Percentiles rank a stretch among this genome's conserved stretches.
Conservation (phyloP, 2,888 invertebrate species). For the Frankliniella fusca region DNA sequence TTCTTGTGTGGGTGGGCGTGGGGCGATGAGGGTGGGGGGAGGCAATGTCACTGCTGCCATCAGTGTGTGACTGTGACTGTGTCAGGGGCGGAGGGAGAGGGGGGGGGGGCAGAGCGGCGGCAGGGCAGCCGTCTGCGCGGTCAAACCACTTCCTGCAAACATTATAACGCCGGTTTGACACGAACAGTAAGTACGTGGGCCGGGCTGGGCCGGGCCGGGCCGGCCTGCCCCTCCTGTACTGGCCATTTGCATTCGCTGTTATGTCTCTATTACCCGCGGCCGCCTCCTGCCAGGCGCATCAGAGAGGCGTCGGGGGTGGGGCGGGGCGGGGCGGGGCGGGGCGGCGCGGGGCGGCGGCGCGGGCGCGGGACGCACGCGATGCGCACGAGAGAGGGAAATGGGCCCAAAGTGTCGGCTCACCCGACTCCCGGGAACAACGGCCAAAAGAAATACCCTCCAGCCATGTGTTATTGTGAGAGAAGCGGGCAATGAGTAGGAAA, state of each 20-base stretch:
- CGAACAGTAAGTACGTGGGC: neutral
- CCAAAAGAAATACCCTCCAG: no score
- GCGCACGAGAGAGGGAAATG: neutral
- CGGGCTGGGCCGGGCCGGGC: no score
- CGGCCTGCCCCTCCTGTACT: neutral
- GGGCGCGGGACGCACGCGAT: neutral
- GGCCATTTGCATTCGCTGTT: conserved; percentile 8
- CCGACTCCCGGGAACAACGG: no score
- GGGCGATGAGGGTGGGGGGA: neutral
- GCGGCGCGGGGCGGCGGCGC: neutral
- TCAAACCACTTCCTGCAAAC: neutral
- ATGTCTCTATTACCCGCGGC: conserved; percentile 6
- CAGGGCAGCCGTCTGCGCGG: neutral
- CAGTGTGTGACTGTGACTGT: neutral
- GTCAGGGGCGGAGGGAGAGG: neutral
- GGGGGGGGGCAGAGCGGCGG: neutral
- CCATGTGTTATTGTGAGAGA: no score
- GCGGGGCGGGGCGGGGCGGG: neutral
- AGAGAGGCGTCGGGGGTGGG: neutral
- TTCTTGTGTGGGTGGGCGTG: neutral
- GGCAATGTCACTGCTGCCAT: neutral
- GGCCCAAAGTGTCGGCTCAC: no score
- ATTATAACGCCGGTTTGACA: neutral
- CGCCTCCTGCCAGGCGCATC: neutral
- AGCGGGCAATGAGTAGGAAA: no score